Conservation (phyloP, 2,113 vertebrate species). For the Urocolius indicus region DNA sequence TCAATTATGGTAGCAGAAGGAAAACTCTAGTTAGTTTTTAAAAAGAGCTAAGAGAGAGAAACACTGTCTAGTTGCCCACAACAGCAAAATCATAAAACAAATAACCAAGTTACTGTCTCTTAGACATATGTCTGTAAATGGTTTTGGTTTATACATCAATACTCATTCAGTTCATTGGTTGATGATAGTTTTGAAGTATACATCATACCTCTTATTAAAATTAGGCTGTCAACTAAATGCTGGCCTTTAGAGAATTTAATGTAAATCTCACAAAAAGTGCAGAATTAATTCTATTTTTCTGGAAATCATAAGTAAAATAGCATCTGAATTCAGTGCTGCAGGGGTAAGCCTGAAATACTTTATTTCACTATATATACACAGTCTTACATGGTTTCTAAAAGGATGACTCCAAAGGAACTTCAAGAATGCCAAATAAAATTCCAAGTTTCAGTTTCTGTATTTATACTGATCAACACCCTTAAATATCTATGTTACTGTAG, state of each 20-base stretch:
- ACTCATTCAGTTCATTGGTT: background rate
- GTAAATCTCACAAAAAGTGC: background rate
- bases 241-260: background rate
- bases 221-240: background rate
- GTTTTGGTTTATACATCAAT: background rate
- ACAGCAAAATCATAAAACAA: background rate
- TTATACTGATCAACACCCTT: background rate
- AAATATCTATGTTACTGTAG: background rate
- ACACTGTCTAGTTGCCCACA: background rate
- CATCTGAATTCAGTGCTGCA: background rate
- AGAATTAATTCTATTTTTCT: background rate
- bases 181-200: background rate
- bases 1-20: background rate
- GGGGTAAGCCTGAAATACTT: background rate
- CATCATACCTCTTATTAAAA: background rate
- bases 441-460: background rate
- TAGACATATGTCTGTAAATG: background rate
- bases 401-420: fast-evolving
- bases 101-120: background rate
- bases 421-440: background rate
- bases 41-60: background rate
- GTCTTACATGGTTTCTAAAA: background rate
- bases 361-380: background rate
- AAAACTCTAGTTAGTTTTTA: background rate
- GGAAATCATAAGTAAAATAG: background rate